Conservation (phyloP, 2,797 vertebrate genomes). For the Phrynocephalus forsythii region DNA sequence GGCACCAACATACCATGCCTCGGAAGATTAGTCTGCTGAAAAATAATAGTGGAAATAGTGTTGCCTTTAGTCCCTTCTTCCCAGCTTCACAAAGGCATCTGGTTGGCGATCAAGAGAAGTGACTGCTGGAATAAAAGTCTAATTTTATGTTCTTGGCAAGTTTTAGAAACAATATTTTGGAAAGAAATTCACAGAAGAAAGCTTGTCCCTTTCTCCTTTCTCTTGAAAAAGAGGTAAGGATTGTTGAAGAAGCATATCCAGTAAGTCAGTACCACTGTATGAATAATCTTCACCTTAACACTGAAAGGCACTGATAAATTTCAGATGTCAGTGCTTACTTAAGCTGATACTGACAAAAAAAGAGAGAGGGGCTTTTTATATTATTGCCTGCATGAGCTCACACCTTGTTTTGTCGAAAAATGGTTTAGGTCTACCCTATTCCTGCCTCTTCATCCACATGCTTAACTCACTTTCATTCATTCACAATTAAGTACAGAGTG, state of each 20-base stretch:
- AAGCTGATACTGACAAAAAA: neutral
- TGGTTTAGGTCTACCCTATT: slow-evolving; percentile 57
- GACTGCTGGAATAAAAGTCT: neutral
- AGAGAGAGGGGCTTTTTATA: slow-evolving; percentile 16
- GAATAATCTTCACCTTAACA: slow-evolving; percentile 28
- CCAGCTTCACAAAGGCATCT: too few relatives aligned
- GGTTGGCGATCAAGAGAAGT: neutral
- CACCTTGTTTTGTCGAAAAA: slow-evolving; percentile 43
- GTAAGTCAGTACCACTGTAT: neutral
- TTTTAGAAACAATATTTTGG: too few relatives aligned
- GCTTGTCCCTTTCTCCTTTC: neutral
- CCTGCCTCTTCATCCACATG: slow-evolving; percentile 54
- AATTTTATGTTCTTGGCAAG: neutral
- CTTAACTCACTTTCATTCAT: slow-evolving; percentile 71
- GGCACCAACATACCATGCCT: neutral
- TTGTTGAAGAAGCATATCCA: neutral
- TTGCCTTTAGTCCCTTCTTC: neutral
- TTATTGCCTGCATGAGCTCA: slow-evolving; percentile 23
- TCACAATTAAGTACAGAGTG: slow-evolving; percentile 66
- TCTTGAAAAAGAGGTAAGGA: neutral
- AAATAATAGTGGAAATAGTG: neutral
- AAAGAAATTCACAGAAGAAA: neutral
- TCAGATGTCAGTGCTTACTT: neutral
- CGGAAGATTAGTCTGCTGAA: neutral
- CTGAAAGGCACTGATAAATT: neutral